Evolutionary conservation across 2,888 invertebrate genomes (phyloP), one percentile per base, ranked within the genome.

Genomic region (Cerceris ruficornis): DNA sequence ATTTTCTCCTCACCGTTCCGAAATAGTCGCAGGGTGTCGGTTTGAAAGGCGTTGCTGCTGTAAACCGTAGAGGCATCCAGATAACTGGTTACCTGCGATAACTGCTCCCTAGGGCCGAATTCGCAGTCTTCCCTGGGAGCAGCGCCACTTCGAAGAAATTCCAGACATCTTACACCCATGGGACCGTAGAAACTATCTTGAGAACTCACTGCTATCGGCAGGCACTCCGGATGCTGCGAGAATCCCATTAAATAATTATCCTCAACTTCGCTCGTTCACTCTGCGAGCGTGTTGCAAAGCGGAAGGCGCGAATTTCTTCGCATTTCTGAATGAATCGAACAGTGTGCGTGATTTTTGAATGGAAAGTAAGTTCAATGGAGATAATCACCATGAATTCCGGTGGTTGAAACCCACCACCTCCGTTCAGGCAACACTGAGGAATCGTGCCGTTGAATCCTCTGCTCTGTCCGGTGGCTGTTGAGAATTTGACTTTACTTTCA

Each of bases 21-120:
- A 87, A 96, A 96, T 1, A 96, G 93, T 66, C 97, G 93, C n/a
- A 97, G 94, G 76, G 94, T 95, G 87, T 96, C 96, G 0, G 96
- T 95, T 66, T 95, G 95, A 13, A 85, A 76, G 4, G 95, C 94
- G 13, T 96, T 96, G 88, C 96, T 97, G 54, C 97, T 96, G 88
- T 98, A 98, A 6, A 97, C 94, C 41, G 95, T 95, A 0, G 97
- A 97, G 0, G 95, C 97, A 84, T 98, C 97, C 7, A 98, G 93
- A 88, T 94, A 97, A 0, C 96, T 95, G 0, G 97, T 97, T 5
- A 96, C 95, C 90, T 97, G 97, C 91, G 97, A 96, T 73, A 97
- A 95, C 92, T 97, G 97, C 87, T 97, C 97, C 1, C 97, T 93
- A 93, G 96, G 96, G 9, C 97, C 97, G 13, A 97, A 93, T 7